A percentile compares a stretch with the other conserved stretches of the same genome.
Conservation (phyloP, 2,113 vertebrate species). For the Mobula hypostoma region DNA sequence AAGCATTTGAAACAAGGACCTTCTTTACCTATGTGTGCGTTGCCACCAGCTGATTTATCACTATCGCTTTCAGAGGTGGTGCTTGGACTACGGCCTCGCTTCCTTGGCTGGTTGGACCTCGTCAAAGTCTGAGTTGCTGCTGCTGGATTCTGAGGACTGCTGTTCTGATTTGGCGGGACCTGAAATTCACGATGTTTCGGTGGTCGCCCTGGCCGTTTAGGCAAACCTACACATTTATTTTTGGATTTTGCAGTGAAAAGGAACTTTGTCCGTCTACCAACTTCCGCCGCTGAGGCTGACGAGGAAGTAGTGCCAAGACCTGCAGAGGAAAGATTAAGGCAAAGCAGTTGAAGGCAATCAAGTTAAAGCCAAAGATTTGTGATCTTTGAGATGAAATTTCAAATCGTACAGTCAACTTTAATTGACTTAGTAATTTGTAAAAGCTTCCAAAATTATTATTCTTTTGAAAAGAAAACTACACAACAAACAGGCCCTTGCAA, state of each 20-base stretch:
- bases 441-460: not conserved
- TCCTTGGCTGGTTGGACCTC: slow-evolving; percentile 70
- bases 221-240: slow-evolving; percentile 83
- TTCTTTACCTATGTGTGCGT: slow-evolving; percentile 62
- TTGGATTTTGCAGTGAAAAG: slow-evolving; percentile 95
- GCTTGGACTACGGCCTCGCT: slow-evolving; percentile 82
- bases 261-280: slow-evolving; percentile 90
- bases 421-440: not conserved
- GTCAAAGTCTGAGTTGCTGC: slow-evolving; percentile 75
- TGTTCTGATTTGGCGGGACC: slow-evolving; percentile 63
- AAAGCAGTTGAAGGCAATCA: not conserved
- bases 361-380: not conserved
- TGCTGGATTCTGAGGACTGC: slow-evolving; percentile 82
- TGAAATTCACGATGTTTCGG: slow-evolving; percentile 91
- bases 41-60: slow-evolving; percentile 65
- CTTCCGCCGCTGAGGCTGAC: slow-evolving; percentile 82
- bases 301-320: slow-evolving; percentile 77
- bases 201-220: slow-evolving; percentile 88
- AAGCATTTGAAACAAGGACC: not conserved
- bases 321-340: slow-evolving; percentile 45
- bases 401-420: not conserved
- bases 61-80: slow-evolving; percentile 93
- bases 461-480: not conserved
- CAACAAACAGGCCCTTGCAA: no score
- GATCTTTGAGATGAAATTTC: not conserved